Base-by-base conservation (phyloP, 2,888 invertebrate genomes). In the Drosophila villosipedis region DNA sequence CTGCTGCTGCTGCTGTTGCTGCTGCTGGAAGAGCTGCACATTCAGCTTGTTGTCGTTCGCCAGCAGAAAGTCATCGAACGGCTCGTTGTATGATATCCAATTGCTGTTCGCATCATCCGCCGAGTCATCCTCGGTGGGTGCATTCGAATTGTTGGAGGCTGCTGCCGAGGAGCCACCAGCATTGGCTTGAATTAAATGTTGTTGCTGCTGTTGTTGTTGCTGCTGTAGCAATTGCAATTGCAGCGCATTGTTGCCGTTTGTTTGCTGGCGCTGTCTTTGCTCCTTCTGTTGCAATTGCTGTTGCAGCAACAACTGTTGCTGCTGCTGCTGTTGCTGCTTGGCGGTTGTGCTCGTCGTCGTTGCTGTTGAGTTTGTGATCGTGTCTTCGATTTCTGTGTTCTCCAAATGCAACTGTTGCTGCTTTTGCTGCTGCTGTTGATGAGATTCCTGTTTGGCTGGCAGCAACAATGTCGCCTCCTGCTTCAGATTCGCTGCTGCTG, bases 101-200 rank as follows among this genome's bases (percentile, higher is more conserved):
- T 80, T 89, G 55, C 87, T 86, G 53, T 80, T 90, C 19, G 89
- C 88, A 67, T 92, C 93, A 68, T 92, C 92, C 16, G 89, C 91
- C 0, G 92, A 92, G 28, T 92, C 91, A 6, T 90, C 89, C 61
- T 91, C 91, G 39, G 91, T 86, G 10, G 82, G 68, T 16, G 80
- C 86, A 74, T 88, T 90, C 5, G 91, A 91, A 30, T 88, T 90
- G 47, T 85, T 90, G n/a, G 88, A 75, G 14, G 78, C 76, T 9
- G 69, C 75, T 19, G 73, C 58, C 35, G 86, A 78, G 19, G 77
- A 54, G 28, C 47, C 47, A 16, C 68, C 61, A 35, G 76, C 63
- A 64, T 74, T 86, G 19, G 71, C 28, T 28, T 50, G 50, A 10
- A 28, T 49, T 58, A 71, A 68, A 9, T 75, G 75, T 16, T 80